phyloP scores from a whole-genome alignment of 2,113 vertebrate genomes.

The Anas platyrhynchos region DNA sequence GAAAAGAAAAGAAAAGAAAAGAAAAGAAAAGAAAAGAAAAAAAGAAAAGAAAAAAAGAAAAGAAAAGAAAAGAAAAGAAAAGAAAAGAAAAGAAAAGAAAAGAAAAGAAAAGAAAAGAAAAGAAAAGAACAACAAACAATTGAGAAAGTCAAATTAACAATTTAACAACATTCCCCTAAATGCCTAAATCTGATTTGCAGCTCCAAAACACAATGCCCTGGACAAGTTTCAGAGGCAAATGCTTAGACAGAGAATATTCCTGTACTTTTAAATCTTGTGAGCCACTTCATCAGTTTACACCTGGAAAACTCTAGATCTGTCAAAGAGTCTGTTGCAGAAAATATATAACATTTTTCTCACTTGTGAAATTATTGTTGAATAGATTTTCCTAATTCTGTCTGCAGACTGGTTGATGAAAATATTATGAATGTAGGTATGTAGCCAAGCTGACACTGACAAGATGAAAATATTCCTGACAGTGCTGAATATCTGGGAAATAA shows the following conservation, averaged over 20 bases:
- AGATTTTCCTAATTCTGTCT: background rate
- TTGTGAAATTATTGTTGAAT: background rate
- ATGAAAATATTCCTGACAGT: background rate
- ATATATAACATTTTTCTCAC: rapidly evolving
- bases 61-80: too few relatives aligned
- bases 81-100: too few relatives aligned
- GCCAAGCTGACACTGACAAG: background rate
- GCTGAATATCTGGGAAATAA: background rate
- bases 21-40: background rate
- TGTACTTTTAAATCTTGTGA: background rate
- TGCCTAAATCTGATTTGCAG: background rate
- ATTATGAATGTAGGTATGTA: background rate
- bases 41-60: too few relatives aligned
- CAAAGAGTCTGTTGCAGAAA: background rate
- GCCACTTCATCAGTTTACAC: background rate
- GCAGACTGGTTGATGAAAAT: background rate
- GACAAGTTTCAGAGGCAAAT: background rate
- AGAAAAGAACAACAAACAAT: too few relatives aligned
- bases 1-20: too few relatives aligned
- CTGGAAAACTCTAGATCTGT: background rate
- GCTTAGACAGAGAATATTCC: background rate
- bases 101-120: too few relatives aligned
- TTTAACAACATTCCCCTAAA: background rate
- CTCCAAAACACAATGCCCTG: background rate
- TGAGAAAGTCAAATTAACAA: background rate